Conservation (phyloP, 2,113 vertebrate species). For the Phylloscopus trochilus region DNA sequence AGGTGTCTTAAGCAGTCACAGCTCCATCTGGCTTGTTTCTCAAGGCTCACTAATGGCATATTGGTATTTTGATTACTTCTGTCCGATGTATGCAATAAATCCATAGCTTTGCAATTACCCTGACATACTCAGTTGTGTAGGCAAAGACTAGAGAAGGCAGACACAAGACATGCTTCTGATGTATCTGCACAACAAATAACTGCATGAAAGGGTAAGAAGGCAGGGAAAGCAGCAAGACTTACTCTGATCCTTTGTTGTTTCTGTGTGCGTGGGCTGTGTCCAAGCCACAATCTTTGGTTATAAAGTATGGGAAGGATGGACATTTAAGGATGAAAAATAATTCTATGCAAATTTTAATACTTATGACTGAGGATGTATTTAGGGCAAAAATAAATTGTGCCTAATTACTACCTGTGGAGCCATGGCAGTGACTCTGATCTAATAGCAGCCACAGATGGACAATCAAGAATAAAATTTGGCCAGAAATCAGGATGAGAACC, state of each 20-base stretch:
- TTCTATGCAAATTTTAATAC: not conserved
- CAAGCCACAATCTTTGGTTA: not conserved
- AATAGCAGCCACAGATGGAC: not conserved
- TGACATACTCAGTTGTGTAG: not conserved
- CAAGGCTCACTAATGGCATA: not conserved
- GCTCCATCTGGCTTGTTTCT: not conserved
- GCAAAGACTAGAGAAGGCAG: not conserved
- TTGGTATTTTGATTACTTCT: not conserved
- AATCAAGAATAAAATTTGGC: not conserved
- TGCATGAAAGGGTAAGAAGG: not conserved
- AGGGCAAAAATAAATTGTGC: slow-evolving; percentile 2
- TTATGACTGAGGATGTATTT: not conserved
- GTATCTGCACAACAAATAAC: not conserved
- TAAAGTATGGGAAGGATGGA: not conserved
- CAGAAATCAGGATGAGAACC: not conserved
- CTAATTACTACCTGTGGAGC: not conserved
- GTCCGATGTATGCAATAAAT: not conserved
- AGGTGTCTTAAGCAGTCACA: not conserved
- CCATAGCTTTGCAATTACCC: not conserved
- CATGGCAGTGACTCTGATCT: not conserved
- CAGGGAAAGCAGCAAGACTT: not conserved
- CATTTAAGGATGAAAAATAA: not conserved
- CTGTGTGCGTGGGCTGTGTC: rapidly evolving
- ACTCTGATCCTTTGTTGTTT: not conserved
- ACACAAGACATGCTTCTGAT: not conserved